Evolutionary conservation across 2,113 vertebrate species (phyloP), one percentile per base, ranked within the genome.

Genomic region (Pterocles orientalis): DNA sequence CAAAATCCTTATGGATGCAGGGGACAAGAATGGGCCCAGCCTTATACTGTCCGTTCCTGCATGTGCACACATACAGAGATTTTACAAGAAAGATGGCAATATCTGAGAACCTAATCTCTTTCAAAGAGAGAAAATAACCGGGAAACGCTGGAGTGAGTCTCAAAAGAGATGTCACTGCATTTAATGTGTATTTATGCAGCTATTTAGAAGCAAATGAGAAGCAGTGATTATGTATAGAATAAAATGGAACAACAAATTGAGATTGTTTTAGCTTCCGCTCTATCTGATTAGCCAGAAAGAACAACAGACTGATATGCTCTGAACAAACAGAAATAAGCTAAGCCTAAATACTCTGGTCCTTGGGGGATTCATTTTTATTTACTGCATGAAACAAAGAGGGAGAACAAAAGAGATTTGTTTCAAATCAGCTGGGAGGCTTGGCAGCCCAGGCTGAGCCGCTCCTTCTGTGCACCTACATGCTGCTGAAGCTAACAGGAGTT

Each of bases 221-320:
- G 58, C 58, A 82, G 86, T 89, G 81, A 95, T 95, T 95, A 95
- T 91, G 96, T 87, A 82, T 56, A 82, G 91, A 92, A 92, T 72
- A 82, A 94, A 96, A 91, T 4, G 34, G 81, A 94, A 85, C 88
- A 87, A 86, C 95, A 94, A 96, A 94, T 87, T 79, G 86, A 94
- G 88, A 87, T 47, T 76, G 83, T 79, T 96, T 91, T 77, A 29
- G 86, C 41, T 97, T 94, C 91, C 26, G 0, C 62, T 92, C 77
- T 87, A 94, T 94, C 96, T 97, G 94, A 97, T 96, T 91, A 97
- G 70, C 53, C 94, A 96, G 95, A 95, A 96, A 96, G 92, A 96
- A 91, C 88, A 96, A 65, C 83, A 96, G 94, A 92, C 88, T 77
- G 91, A 82, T 82, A 9, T 7, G 50, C 62, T 87, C 73, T 47